Base-by-base conservation (phyloP, 1,140 invertebrate genomes). In the Pygmarrhopalites habei region DNA sequence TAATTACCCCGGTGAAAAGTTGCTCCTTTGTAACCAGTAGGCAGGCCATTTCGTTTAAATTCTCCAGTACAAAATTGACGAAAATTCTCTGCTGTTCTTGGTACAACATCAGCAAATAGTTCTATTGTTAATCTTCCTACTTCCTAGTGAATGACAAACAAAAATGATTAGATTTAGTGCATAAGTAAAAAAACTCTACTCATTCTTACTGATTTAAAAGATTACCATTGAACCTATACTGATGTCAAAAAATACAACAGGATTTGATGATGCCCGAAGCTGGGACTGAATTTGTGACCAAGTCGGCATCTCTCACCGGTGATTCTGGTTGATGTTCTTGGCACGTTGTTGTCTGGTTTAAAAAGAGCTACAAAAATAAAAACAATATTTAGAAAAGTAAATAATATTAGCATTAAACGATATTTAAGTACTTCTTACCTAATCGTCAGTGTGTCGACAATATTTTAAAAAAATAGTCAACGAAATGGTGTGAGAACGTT, bases 61-160 rank as follows among this genome's bases (percentile, higher is more conserved):
- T 99, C 96, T 26, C 97, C 97, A 0, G 96, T 99, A 75, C 97
- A 99, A 74, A 99, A 89, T 75, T 98, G 91, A 67, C 96, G 85
- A 73, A 99, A 98, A 78, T 99, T 99, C 81, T 99, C 97, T 70
- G 91, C 93, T 7, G 96, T 98, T 80, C 90, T 94, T 15, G 97
- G 96, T 7, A 95, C 93, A 32, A 93, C 84, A 80, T 99, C 94
- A 2, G 93, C 88, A 81, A 92, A 99, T 5, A 99, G 77, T 78
- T 66, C 68, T 49, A 67, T 60, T 23, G 63, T 69, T 19, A 69
- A 23, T 28, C 65, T 41, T 32, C 68, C 64, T 19, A 67, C 71
- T 62, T 76, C 75, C 73, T 74, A 46, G n/a, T n/a, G n/a, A n/a
- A 62, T 39, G 15, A 28, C 19, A 14, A 14, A 52, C 26, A 21